Evolutionary conservation across 2,888 invertebrate genomes (phyloP), one percentile per base, ranked within the genome.

Genomic region (Volucella zonaria): DNA sequence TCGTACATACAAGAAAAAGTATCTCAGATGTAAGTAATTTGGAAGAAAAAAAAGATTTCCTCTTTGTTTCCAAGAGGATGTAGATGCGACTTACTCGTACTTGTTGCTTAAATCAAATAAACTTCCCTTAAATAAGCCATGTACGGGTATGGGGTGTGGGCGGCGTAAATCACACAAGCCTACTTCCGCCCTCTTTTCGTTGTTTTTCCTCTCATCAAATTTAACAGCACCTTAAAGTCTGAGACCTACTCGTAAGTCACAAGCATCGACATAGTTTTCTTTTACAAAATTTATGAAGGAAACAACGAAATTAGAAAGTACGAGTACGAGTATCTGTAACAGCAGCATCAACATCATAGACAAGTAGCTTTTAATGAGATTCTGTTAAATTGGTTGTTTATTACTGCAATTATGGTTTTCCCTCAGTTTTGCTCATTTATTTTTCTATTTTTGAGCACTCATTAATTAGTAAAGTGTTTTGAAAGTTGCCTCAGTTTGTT

Each of bases 281-380:
- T 2, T 1, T 31, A 31, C 0, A 31, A 31, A 31, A 31, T 31
- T 31, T 31, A 31, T 31, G 54, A 61, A 51, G 12, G 18, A 51
- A 67, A 61, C 76, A 76, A 61, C 38, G 51, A 52, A 59, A 67
- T 75, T 67, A 75, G 76, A 76, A 76, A 76, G 76, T 18, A 18
- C 18, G 18, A 76, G 76, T 18, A 18, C 18, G 18, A 18, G 18
- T 52, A 67, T 76, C 75, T 51, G 42, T 31, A 75, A 14, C 67
- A 68, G 45, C 58, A 51, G n/a, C 12, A 23, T 6, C 31, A 31
- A 31, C 31, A 31, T 31, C 31, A 6, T 12, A 43, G 59, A 18
- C 42, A 54, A 61, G 74, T 47, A 66, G 66, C 58, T 64, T 61
- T 68, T 77, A 70, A 70, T 45, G 77, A 70, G 62, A 70, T 62